Evolutionary conservation across 2,888 invertebrate species (phyloP).

Genomic region (Saturnia japonica): DNA sequence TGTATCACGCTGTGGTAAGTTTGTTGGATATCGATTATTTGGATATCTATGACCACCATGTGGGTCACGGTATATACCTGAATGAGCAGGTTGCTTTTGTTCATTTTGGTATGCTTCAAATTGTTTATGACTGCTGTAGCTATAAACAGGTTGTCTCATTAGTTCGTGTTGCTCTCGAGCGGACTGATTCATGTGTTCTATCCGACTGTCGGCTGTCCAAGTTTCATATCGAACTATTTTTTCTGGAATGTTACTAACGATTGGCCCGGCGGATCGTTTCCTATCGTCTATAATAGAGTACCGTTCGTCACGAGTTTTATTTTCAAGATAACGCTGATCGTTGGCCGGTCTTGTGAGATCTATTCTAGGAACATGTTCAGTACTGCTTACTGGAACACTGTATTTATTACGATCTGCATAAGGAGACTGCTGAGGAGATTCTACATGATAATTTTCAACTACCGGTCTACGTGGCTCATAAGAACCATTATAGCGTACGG

Average conservation of each 20-base stretch:
- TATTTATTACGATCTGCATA: conserved; percentile 66
- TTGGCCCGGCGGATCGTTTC: conserved; percentile 67
- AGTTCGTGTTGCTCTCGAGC: conserved; percentile 70
- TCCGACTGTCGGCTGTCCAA: conserved; percentile 71
- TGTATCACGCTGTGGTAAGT: conserved; percentile 54
- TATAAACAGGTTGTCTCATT: conserved; percentile 72
- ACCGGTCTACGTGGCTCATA: conserved; percentile 57
- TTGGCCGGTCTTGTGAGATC: conserved; percentile 67
- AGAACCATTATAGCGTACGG: conserved; percentile 62
- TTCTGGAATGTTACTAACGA: conserved; percentile 76
- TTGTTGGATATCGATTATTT: conserved; percentile 51
- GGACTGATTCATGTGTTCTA: conserved; percentile 65
- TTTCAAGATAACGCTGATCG: conserved; percentile 62
- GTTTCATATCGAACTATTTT: conserved; percentile 75
- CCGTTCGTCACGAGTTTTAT: conserved; percentile 67
- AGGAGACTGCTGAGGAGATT: conserved; percentile 57
- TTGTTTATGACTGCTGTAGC: conserved; percentile 71
- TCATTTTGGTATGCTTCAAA: conserved; percentile 72
- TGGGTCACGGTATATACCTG: conserved; percentile 55
- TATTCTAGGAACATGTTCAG: conserved; percentile 73
- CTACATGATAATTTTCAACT: conserved; percentile 57
- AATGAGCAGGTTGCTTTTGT: conserved; percentile 55
- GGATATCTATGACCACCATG: conserved; percentile 59
- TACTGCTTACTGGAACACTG: conserved; percentile 48
- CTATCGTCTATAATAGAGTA: conserved; percentile 71